These are phyloP conservation scores for Ephydatia muelleri DNA, from an alignment of 37 sponge, comb jelly and placozoan genomes.

Conservation along the genomic window DNA sequence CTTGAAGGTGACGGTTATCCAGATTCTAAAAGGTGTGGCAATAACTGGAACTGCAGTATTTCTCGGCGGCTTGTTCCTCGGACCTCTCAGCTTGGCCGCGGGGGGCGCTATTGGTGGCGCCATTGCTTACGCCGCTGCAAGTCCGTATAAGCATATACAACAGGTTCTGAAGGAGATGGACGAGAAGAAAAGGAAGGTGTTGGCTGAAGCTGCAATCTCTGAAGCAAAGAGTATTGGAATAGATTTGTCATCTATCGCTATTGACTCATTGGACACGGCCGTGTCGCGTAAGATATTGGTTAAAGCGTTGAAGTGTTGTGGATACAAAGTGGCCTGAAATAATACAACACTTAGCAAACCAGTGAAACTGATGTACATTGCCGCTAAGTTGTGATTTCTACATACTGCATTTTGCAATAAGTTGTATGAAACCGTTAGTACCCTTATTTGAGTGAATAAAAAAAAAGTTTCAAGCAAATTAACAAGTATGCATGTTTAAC, in stretches of 20 bases:
- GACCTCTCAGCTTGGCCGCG: neutral
- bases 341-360: too few species aligned
- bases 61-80: neutral
- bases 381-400: too few species aligned
- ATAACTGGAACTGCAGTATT: too few species aligned
- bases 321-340: neutral
- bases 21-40: neutral
- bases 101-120: conserved; percentile 2
- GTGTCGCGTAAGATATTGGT: too few species aligned
- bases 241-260: neutral
- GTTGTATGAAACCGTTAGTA: too few species aligned
- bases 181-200: neutral
- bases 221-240: neutral
- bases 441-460: too few species aligned
- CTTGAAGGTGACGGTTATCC: neutral
- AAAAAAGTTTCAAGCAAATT: too few species aligned
- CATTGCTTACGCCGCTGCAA: neutral
- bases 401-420: too few species aligned
- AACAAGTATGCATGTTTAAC: too few species aligned
- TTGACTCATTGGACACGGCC: neutral
- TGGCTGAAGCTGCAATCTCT: neutral
- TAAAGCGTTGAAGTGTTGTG: neutral
- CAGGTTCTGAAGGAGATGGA: conserved; percentile 12
- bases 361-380: too few species aligned
- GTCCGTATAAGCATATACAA: neutral